Percentiles rank a stretch among this genome's conserved stretches.
phyloP scores from a whole-genome alignment of 2,113 vertebrate species.

The Cololabis saira region DNA sequence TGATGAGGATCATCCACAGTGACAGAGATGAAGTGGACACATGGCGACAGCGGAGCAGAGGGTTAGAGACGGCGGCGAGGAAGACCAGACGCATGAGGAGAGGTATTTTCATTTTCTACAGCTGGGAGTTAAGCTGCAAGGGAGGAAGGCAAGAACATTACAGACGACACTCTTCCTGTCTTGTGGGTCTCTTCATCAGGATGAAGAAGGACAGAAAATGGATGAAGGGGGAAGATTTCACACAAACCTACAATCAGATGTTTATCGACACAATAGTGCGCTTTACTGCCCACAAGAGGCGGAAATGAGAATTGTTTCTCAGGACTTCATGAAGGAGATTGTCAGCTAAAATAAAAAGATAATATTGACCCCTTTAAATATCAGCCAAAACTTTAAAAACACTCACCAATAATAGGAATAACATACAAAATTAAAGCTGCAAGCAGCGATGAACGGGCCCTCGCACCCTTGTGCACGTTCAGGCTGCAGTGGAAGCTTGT shows the following conservation, averaged over 20 bases:
- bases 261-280: background rate
- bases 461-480: too few relatives aligned
- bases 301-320: background rate
- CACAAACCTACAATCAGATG: too few relatives aligned
- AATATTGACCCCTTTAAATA: background rate
- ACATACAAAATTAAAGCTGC: too few relatives aligned
- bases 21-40: constrained; percentile 38
- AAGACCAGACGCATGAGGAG: background rate
- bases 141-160: too few relatives aligned
- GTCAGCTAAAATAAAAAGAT: background rate
- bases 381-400: too few relatives aligned
- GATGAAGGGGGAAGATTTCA: too few relatives aligned
- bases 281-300: constrained; percentile 43
- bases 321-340: background rate
- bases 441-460: too few relatives aligned
- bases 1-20: constrained; percentile 25
- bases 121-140: background rate
- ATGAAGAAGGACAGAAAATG: too few relatives aligned
- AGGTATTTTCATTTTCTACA: constrained; percentile 6
- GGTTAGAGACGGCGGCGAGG: constrained; percentile 21
- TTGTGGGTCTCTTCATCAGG: background rate
- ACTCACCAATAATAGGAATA: too few relatives aligned
- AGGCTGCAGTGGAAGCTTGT: too few relatives aligned
- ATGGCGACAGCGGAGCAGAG: constrained; percentile 6
- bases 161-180: background rate